Evolutionary conservation across 2,888 invertebrate genomes (phyloP), one percentile per base, ranked within the genome.

Genomic region (Caenorhabditis sp.): DNA sequence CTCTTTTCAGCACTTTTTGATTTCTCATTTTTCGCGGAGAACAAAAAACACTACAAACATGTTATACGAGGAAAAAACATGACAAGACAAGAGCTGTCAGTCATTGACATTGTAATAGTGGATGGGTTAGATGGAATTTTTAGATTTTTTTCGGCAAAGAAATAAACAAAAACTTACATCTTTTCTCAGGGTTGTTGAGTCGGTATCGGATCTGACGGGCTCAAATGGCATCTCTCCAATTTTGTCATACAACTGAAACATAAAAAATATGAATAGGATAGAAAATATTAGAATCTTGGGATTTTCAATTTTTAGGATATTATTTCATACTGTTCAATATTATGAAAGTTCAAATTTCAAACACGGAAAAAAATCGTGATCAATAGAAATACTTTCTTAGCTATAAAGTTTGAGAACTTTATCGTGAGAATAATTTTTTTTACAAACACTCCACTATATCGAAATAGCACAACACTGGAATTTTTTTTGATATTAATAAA

Each of bases 171-270:
- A 24, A 43, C 79, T 43, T 31, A 85, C 85, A 68, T 87, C 84
- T 60, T 81, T 73, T 27, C 81, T 66, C n/a, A 80, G 70, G 36
- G 78, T 76, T 50, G 81, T 76, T 43, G 83, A 82, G 63, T 86
- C 84, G 53, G 73, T 69, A 26, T 84, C 84, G 26, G 82, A 67
- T 19, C 77, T 67, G 37, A 81, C 79, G 21, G 84, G 83, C 55
- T 78, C 80, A 3, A 79, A 76, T 36, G 78, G 77, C 49, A 83
- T 77, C 17, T 77, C 81, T 36, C 79, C 77, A 73, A 87, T 87
- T 68, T 84, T 83, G 77, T 87, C 87, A 84, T 87, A 87, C 80
- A 87, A 81, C 87, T 87, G 81, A 77, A 86, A 86, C 58, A 58
- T 53, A 19, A 5, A 12, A 4, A 24, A 17, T 49, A 19, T 36